Evolutionary conservation across 1,140 invertebrate species (phyloP).

Genomic region (Melanaphis sacchari): DNA sequence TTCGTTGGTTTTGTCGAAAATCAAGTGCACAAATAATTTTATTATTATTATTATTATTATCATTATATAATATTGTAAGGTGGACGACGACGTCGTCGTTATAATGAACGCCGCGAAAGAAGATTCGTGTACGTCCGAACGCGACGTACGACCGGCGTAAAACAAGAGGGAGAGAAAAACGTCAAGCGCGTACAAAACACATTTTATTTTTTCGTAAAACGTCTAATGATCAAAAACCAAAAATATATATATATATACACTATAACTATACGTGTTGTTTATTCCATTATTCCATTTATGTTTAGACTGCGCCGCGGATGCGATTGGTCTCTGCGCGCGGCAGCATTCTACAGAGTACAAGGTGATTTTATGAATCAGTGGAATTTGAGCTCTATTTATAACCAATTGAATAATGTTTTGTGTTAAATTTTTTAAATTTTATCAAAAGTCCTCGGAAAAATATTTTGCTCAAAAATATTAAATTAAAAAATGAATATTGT

Average conservation of each 20-base stretch:
- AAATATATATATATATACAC: too few species aligned
- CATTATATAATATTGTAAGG: not conserved
- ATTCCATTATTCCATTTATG: not conserved
- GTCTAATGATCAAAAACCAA: not conserved
- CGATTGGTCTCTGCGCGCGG: not conserved
- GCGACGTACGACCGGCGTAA: not conserved
- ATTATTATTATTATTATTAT: not conserved
- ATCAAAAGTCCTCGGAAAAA: not conserved
- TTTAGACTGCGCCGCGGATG: not conserved
- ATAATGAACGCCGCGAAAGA: not conserved
- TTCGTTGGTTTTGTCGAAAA: constrained; percentile 30
- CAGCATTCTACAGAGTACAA: not conserved
- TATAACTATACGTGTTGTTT: not conserved
- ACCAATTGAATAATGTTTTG: too few species aligned
- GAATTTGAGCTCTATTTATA: not conserved
- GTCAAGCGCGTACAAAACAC: not conserved
- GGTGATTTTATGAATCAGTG: not conserved
- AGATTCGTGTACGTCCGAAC: not conserved
- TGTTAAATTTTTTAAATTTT: not conserved
- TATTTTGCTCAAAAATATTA: not conserved
- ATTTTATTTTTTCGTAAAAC: not conserved
- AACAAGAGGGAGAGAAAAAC: not conserved
- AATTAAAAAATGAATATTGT: too few species aligned
- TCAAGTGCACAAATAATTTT: not conserved
- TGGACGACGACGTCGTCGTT: not conserved